Base-by-base conservation (phyloP, 2,888 invertebrate genomes). In the Parnassius glacialis region DNA sequence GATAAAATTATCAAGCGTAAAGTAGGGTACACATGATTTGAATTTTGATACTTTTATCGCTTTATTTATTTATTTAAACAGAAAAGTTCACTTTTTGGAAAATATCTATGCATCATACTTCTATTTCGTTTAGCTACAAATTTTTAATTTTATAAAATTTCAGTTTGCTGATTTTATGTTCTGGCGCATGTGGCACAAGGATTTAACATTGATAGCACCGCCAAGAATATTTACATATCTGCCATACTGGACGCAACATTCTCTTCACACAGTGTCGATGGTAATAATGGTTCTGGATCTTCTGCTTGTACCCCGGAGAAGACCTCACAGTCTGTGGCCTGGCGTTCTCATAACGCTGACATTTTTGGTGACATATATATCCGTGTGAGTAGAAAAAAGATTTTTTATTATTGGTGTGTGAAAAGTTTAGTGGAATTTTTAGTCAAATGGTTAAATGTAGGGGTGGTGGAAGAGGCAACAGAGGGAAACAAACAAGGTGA, bases 221-320 rank as follows among this genome's bases (percentile, higher is more conserved):
- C 66, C 68, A 11, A 62, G 62, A 2, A 64, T 82, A 13, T 79
- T 78, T 59, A 57, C 66, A 0, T 80, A 82, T 65, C 16, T 82
- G 2, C 79, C 84, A 0, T 10, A 60, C 56, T 83, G 80, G 81
- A 65, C 74, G 0, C 82, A 84, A 44, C 83, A 84, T 53, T 80
- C 81, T 0, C 62, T 83, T 12, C 83, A 84, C 56, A 75, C 82
- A 0, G 65, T 79, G 3, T 80, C 84, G 1, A 64, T 75, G 50
- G 20, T 73, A 0, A 68, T 72, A 5, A 72, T 79, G 2, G 0
- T 78, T 1, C 2, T 74, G 20, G 83, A 84, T 53, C 61, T 83
- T 2, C 10, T 81, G 2, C 64, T 82, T 20, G 75, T 80, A 50
- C 81, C 81, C 0, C 64, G 83, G 52, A 66, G 65, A 47, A 70